Percentiles rank a stretch among this genome's conserved stretches.
Evolutionary conservation across 2,113 vertebrate species (phyloP).

Genomic region (Nipponia nippon): DNA sequence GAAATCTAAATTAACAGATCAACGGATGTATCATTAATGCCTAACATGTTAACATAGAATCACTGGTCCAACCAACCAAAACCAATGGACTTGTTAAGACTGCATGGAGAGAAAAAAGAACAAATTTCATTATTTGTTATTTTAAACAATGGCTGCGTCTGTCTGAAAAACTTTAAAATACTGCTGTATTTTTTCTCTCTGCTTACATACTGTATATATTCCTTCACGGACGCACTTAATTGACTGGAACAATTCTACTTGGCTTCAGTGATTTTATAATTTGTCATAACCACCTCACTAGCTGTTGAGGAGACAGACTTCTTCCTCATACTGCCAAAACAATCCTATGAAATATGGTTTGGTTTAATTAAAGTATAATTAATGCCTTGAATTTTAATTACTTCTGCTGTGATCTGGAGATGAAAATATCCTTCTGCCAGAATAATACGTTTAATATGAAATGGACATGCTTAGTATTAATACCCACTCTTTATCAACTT

Average conservation of each 20-base stretch:
- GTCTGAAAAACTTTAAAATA: not conserved
- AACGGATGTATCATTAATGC: not conserved
- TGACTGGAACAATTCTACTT: conserved; percentile 40
- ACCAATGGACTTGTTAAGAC: not conserved
- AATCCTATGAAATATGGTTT: conserved; percentile 11
- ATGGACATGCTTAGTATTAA: not conserved
- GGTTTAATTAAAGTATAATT: conserved; percentile 41
- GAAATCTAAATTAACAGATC: not conserved
- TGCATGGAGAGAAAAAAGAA: not conserved
- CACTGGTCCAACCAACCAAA: not conserved
- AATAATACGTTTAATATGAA: not conserved
- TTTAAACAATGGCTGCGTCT: not conserved
- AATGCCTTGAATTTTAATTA: conserved; percentile 48
- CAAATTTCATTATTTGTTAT: not conserved
- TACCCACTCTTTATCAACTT: not conserved
- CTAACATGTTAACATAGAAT: not conserved
- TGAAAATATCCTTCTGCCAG: conserved; percentile 40
- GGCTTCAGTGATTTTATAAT: conserved; percentile 29
- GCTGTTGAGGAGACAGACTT: conserved; percentile 10
- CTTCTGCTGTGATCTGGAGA: conserved; percentile 22
- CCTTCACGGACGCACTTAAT: not conserved
- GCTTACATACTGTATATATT: not conserved
- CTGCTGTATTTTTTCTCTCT: not conserved
- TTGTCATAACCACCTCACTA: not conserved
- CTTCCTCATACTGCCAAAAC: conserved; percentile 3